Base-by-base conservation (phyloP, 1,140 invertebrate genomes). In the Brachionus koreanus region DNA sequence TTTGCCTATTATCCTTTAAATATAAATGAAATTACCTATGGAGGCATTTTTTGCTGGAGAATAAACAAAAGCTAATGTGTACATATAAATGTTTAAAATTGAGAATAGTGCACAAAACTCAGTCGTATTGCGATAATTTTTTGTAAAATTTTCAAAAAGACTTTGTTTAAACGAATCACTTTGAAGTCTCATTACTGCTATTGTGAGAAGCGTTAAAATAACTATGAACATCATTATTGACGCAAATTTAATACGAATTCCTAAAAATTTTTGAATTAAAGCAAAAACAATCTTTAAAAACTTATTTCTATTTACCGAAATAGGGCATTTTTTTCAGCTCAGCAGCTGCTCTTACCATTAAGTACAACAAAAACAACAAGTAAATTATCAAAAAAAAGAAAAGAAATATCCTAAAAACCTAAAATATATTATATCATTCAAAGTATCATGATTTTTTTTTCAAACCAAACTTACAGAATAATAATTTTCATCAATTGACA, bases 81-180 rank as follows among this genome's bases (percentile, higher is more conserved):
- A 96, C 49, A 97, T 87, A 87, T 97, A 97, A 87, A 96, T 95
- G 89, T 98, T 98, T 2, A 97, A 90, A 33, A 97, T 90, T n/a
- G 95, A 94, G 87, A 97, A 98, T 84, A 96, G 93, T 4, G 94
- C 93, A 92, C 97, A 95, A 89, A 97, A 97, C 85, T 96, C 94
- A 2, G 93, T 94, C 0, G 94, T 96, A 83, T 93, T 96, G 82
- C 93, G 92, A 87, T 96, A 95, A 86, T 93, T 93, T 52, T 93
- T 94, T 3, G 92, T 92, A 7, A 96, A 89, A 75, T 94, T 92
- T 42, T 95, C 92, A 2, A 95, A 94, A 90, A 97, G 97, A 89
- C 95, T 95, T 88, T 97, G 95, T 88, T 97, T 93, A 43, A 97
- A 87, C 5, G 94, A 92, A 23, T 93, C 94, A 33, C 93, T 91